Base-by-base conservation (phyloP, 2,888 invertebrate genomes). In the Leucozona laternaria region DNA sequence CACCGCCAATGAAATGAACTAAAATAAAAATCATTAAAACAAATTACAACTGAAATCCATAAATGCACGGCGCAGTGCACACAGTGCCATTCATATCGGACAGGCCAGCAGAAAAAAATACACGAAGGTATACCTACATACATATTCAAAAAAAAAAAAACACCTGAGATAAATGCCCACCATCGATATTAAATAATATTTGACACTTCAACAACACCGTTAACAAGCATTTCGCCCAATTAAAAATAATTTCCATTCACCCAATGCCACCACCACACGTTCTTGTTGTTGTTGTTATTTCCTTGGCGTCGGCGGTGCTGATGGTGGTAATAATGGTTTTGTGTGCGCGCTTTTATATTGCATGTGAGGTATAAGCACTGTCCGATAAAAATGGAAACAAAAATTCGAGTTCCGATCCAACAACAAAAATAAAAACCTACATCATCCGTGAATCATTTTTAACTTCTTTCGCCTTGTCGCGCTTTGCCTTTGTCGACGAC, bases 161-260 rank as follows among this genome's bases (percentile, higher is more conserved):
- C 25, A 73, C 60, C 82, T 34, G 75, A 86, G 78, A 86, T 86
- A 86, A 86, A 86, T 86, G 75, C 64, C 86, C 86, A 82, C 82
- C 86, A 86, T 82, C 78, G 86, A 86, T 86, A 82, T 86, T 86
- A 86, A 86, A 86, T 86, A 86, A 86, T 86, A 86, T 86, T 86
- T 86, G 86, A 86, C 86, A 86, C 86, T 85, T 86, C 86, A 86
- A 86, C 86, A 86, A 86, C 81, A 79, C 81, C 86, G 86, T 86
- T 86, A 86, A 86, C 86, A 86, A 86, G 86, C 86, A 86, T 86
- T 86, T 81, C 82, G 86, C 75, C 86, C 86, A 86, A 86, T 86
- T 86, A 86, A 86, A 86, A 86, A 86, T 86, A 86, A 86, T 86
- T 86, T 86, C 86, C 86, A 86, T 86, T 79, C 75, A 71, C 68